A percentile compares a stretch with the other conserved stretches of the same genome.
Conservation (phyloP, 2,113 vertebrate genomes). For the Panthera uncia region DNA sequence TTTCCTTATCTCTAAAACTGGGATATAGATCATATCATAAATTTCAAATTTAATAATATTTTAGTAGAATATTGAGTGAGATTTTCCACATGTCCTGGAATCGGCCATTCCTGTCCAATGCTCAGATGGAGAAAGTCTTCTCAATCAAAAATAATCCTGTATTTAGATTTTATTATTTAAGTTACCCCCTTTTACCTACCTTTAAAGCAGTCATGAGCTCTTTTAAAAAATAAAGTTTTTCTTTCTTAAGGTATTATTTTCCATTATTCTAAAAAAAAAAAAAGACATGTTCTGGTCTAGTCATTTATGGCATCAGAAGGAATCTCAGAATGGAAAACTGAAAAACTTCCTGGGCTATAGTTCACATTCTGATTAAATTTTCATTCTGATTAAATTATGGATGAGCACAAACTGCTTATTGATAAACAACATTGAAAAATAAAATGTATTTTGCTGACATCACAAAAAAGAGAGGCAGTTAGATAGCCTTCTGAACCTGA, state of each 20-base stretch:
- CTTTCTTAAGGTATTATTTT: conserved; percentile 4
- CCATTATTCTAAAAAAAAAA: conserved; percentile 41
- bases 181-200: conserved; percentile 16
- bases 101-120: background rate
- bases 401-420: background rate
- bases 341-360: background rate
- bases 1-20: background rate
- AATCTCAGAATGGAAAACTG: conserved; percentile 6
- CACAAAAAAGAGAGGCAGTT: background rate
- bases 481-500: background rate
- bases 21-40: background rate
- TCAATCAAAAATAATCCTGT: conserved; percentile 1
- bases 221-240: background rate
- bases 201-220: conserved; percentile 1
- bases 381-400: background rate
- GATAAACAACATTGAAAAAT: background rate
- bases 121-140: background rate
- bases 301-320: conserved; percentile 37
- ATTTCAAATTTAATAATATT: conserved; percentile 30
- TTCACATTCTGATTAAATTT: background rate
- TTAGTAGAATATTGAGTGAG: background rate
- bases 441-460: background rate
- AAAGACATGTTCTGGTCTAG: conserved; percentile 13
- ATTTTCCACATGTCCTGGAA: background rate
- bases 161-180: conserved; percentile 56